Conservation (phyloP, 2,113 vertebrate species). For the Alaudala cheleensis region DNA sequence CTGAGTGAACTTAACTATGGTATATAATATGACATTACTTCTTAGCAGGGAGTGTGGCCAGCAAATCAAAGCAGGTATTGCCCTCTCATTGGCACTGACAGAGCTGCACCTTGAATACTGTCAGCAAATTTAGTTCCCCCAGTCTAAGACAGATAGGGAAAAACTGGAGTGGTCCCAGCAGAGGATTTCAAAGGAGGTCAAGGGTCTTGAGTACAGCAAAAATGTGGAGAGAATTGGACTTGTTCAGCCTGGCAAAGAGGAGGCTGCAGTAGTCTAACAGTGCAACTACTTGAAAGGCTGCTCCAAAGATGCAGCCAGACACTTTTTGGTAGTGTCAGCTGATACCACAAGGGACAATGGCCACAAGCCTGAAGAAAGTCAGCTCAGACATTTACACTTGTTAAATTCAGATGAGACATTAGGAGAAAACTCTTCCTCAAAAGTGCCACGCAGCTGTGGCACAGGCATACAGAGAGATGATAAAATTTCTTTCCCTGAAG, state of each 20-base stretch:
- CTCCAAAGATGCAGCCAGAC: neutral
- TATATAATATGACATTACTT: neutral
- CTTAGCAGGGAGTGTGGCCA: neutral
- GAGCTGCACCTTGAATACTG: neutral
- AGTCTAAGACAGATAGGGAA: neutral
- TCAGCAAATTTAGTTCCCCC: neutral
- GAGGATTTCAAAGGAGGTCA: neutral
- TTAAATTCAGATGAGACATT: neutral
- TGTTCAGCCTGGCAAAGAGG: neutral
- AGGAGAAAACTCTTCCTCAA: neutral
- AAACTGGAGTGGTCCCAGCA: neutral
- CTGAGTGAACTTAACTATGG: neutral
- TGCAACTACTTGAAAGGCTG: neutral
- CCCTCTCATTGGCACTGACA: neutral
- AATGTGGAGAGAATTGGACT: neutral
- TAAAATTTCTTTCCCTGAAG: neutral
- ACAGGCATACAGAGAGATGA: neutral
- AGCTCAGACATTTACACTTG: neutral
- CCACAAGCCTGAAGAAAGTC: neutral
- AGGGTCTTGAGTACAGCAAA: neutral
- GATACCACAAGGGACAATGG: neutral
- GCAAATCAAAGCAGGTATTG: neutral
- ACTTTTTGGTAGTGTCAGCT: neutral
- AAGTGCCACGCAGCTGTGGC: fast-evolving
- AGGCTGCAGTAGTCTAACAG: neutral